Conservation (phyloP, 2,113 vertebrate species). For the Aegithalos caudatus region DNA sequence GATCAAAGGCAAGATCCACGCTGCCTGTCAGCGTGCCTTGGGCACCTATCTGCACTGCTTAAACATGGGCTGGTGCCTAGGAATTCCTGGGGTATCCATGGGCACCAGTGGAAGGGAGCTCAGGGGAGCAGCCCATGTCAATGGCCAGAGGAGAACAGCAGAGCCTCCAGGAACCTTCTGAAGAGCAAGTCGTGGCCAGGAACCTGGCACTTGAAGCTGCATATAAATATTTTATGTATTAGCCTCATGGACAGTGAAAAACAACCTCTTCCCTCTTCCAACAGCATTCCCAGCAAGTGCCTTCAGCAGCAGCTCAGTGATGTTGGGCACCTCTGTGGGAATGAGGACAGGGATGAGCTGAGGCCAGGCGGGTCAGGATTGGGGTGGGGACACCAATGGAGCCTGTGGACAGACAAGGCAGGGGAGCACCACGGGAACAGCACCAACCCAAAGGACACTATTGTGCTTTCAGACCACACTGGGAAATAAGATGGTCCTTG, state of each 20-base stretch:
- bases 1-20: not conserved
- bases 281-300: not conserved
- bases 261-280: not conserved
- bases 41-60: not conserved
- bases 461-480: not conserved
- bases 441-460: not conserved
- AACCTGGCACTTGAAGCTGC: not conserved
- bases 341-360: not conserved
- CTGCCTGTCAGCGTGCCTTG: not conserved
- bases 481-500: not conserved
- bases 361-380: fast-evolving
- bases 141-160: not conserved
- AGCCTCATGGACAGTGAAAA: not conserved
- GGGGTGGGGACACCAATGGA: too few relatives aligned
- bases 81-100: not conserved
- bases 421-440: not conserved
- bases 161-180: not conserved
- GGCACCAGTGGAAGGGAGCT: not conserved
- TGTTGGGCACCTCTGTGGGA: fast-evolving
- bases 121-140: not conserved
- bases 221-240: not conserved
- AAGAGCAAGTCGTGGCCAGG: not conserved
- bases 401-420: not conserved
- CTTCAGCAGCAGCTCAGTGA: not conserved
- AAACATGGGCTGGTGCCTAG: not conserved